Base-by-base conservation (phyloP, 2,797 vertebrate genomes). In the Artibeus lituratus region DNA sequence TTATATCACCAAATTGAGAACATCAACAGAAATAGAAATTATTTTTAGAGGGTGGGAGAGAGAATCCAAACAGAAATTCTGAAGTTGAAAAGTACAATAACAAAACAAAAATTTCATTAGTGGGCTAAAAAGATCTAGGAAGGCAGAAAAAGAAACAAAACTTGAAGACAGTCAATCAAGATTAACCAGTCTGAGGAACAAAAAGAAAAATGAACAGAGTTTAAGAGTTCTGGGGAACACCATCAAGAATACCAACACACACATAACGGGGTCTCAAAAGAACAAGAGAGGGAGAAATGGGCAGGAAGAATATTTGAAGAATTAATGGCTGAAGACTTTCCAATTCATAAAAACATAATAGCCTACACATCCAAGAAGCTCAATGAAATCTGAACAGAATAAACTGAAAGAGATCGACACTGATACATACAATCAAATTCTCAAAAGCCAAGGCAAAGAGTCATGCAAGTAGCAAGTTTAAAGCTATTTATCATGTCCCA, bases 281-380 rank as follows among this genome's bases (percentile, higher is more conserved):
- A 7, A 74, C 4, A 9, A 59, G 22, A 81, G 29, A 81, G 29
- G 69, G 2, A 44, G 18, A 93, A 47, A 32, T 22, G 37, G 6
- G 8, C 21, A 78, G 35, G 85, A 70, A 59, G 1, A 92, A 62
- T 70, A 84, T 81, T 21, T 91, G 32, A 86, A 76, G 21, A 81
- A 94, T 81, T 62, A 93, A 59, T 62, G 21, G 55, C 49, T 81
- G 32, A 59, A 88, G 78, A 84, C 15, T 19, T 53, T 3, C 57
- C 16, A 85, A 55, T 74, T 51, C 42, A 53, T 88, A 53, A 80
- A 94, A 90, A 96, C 62, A 42, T 37, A 95, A 84, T 29, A 67
- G 73, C 70, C 35, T 62, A 80, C 1, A 74, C 3, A 81, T 87
- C 11, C 35, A 93, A 87, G 35, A 90, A 84, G 16, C 6, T 5